These are phyloP conservation scores for Drosophila recens DNA, from an alignment of 2,888 invertebrate genomes.

Conservation along the genomic window DNA sequence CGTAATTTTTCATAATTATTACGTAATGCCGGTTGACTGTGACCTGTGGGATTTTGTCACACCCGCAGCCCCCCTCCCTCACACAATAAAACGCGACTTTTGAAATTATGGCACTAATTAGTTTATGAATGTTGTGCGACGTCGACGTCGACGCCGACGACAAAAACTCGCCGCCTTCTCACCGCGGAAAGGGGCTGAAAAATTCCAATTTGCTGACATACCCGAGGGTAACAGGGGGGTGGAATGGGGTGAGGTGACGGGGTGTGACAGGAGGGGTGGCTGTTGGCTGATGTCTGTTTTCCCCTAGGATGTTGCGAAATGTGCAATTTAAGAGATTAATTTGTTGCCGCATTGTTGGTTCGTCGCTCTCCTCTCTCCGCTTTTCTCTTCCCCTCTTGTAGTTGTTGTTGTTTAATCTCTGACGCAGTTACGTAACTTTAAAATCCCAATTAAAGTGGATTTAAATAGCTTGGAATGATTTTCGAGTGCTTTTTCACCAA, in stretches of 20 bases:
- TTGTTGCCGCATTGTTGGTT: slow-evolving; percentile 67
- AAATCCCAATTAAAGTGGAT: slow-evolving; percentile 71
- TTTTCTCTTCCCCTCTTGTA: not conserved
- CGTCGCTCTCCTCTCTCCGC: not conserved
- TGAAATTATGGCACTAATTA: slow-evolving; percentile 74
- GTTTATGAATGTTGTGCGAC: slow-evolving; percentile 61
- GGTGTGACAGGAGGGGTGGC: slow-evolving; percentile 30
- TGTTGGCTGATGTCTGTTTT: slow-evolving; percentile 37
- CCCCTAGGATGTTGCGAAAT: slow-evolving; percentile 70
- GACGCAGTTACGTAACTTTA: slow-evolving; percentile 64
- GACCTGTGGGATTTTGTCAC: slow-evolving; percentile 64
- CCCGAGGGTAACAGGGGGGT: not conserved
- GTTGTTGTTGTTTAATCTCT: slow-evolving; percentile 61
- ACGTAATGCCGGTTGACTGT: slow-evolving; percentile 48
- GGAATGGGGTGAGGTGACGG: not conserved
- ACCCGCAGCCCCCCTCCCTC: slow-evolving; percentile 7
- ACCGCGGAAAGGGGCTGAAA: slow-evolving; percentile 38
- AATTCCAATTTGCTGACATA: slow-evolving; percentile 53
- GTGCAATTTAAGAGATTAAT: slow-evolving; percentile 80
- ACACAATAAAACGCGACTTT: slow-evolving; percentile 42
- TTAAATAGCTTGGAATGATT: slow-evolving; percentile 51
- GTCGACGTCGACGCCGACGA: slow-evolving; percentile 15
- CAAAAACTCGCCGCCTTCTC: slow-evolving; percentile 7
- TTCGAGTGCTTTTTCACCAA: slow-evolving; percentile 4
- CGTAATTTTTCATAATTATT: slow-evolving; percentile 74